Conservation (phyloP, 2,888 invertebrate species). For the Troides aeacus region DNA sequence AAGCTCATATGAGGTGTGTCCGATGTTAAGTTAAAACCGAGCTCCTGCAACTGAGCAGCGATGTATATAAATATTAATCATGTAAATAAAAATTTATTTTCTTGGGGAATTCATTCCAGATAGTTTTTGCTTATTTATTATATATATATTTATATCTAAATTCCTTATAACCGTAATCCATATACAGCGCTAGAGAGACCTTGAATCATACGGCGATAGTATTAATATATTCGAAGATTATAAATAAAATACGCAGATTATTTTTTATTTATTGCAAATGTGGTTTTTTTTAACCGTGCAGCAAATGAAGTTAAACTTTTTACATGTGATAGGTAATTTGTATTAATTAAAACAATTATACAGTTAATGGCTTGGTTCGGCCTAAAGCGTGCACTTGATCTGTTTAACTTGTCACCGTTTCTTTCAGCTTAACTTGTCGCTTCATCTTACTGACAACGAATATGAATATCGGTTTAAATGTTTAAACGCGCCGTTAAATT, state of each 20-base stretch:
- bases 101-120: slow-evolving; percentile 23
- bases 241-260: slow-evolving; percentile 1
- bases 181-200: slow-evolving; percentile 27
- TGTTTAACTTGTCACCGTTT: background rate
- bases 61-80: slow-evolving; percentile 25
- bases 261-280: slow-evolving; percentile 13
- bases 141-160: slow-evolving; percentile 19
- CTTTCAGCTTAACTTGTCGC: background rate
- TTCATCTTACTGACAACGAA: slow-evolving; percentile 17
- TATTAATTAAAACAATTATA: slow-evolving; percentile 1
- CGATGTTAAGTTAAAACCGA: slow-evolving; percentile 9
- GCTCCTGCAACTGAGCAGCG: background rate
- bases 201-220: background rate
- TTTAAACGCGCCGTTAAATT: background rate
- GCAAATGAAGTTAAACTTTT: slow-evolving; percentile 3
- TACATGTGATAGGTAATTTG: slow-evolving; percentile 14
- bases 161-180: slow-evolving; percentile 19
- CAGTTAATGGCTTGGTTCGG: slow-evolving; percentile 10
- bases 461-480: slow-evolving; percentile 3
- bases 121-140: slow-evolving; percentile 20
- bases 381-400: slow-evolving; percentile 2
- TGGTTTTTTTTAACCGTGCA: slow-evolving; percentile 3
- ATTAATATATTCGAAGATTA: background rate
- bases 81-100: slow-evolving; percentile 23
- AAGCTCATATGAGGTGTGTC: background rate